Evolutionary conservation across 2,888 invertebrate species (phyloP).

Genomic region (Blomia tropicalis): DNA sequence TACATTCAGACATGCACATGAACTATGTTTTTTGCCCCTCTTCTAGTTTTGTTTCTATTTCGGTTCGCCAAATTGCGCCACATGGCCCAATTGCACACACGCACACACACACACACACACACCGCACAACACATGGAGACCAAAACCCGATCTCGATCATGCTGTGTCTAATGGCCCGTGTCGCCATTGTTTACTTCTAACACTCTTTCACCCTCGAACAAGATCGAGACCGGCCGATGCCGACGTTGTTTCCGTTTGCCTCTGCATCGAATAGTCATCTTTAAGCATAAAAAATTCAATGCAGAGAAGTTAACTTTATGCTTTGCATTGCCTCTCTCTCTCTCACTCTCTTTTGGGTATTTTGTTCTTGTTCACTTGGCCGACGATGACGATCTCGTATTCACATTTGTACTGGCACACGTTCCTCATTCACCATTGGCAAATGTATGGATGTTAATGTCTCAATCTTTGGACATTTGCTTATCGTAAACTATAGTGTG

Average conservation of each 20-base stretch:
- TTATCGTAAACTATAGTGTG: too few species aligned
- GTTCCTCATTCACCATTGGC: neutral
- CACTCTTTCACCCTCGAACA: too few species aligned
- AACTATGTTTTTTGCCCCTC: too few species aligned
- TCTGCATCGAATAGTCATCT: constrained; percentile 6
- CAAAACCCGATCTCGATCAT: constrained; percentile 5
- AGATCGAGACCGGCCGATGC: too few species aligned
- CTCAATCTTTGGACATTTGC: constrained; percentile 11
- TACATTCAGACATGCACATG: too few species aligned
- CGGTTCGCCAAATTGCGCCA: neutral
- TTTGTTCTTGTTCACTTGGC: too few species aligned
- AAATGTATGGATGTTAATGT: constrained; percentile 8
- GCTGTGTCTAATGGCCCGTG: constrained; percentile 14
- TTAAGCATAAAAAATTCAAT: neutral
- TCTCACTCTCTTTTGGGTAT: neutral
- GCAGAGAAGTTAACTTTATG: constrained; percentile 14
- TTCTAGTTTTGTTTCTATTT: too few species aligned
- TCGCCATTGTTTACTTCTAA: constrained; percentile 9
- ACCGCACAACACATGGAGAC: too few species aligned
- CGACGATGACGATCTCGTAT: too few species aligned
- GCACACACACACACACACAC: too few species aligned
- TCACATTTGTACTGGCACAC: neutral
- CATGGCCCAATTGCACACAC: too few species aligned
- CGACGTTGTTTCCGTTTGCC: neutral
- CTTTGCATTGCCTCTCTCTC: too few species aligned